These are phyloP conservation scores for Cheilinus undulatus DNA, from an alignment of 2,113 vertebrate species.

Conservation along the genomic window DNA sequence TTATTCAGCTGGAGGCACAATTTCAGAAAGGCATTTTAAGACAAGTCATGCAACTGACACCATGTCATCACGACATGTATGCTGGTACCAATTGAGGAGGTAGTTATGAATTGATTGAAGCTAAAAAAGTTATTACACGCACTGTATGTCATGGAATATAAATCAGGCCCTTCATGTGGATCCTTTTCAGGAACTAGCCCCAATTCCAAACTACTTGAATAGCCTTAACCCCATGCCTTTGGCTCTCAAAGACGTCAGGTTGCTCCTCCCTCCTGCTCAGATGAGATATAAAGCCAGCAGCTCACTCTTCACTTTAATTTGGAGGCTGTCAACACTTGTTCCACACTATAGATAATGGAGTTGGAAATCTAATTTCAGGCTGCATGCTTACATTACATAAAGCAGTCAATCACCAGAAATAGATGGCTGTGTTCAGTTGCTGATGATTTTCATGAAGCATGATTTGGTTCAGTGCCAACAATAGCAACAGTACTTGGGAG, in stretches of 20 bases:
- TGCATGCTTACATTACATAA: background rate
- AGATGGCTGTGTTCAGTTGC: background rate
- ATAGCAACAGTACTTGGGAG: slow-evolving; percentile 58
- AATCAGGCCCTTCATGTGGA: too few species aligned
- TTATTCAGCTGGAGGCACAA: too few species aligned
- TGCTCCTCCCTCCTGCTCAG: slow-evolving; percentile 69
- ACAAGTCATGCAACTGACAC: too few species aligned
- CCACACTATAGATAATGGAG: background rate
- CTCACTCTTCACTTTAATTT: background rate
- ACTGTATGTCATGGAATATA: too few species aligned
- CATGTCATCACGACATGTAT: too few species aligned
- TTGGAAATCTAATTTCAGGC: background rate
- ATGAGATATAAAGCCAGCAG: slow-evolving; percentile 50
- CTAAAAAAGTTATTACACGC: too few species aligned
- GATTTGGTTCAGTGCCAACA: slow-evolving; percentile 57
- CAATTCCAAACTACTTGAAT: too few species aligned
- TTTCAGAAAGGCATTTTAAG: too few species aligned
- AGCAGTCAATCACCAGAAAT: background rate
- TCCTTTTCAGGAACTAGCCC: too few species aligned
- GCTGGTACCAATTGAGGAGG: too few species aligned
- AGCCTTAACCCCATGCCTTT: background rate
- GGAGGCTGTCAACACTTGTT: slow-evolving; percentile 17
- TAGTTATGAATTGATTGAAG: too few species aligned
- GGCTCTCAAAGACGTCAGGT: background rate
- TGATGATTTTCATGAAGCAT: slow-evolving; percentile 29